These are phyloP conservation scores for Scytalopus superciliaris DNA, from an alignment of 2,113 vertebrate genomes.

Conservation along the genomic window DNA sequence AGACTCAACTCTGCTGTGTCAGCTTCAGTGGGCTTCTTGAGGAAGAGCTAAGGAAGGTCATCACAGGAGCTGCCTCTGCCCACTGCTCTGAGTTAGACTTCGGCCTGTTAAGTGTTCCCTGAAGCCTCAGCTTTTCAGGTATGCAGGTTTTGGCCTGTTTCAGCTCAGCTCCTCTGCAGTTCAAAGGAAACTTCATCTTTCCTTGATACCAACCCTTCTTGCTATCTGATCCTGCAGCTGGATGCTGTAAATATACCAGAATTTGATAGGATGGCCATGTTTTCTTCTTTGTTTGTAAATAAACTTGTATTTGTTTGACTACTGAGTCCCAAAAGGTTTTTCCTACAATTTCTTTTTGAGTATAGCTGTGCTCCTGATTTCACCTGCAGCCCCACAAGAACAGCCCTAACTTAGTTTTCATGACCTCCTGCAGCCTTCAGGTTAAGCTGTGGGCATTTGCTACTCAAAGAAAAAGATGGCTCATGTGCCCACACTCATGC, in stretches of 20 bases:
- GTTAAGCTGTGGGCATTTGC: not conserved
- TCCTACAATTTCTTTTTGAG: not conserved
- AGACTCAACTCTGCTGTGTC: not conserved
- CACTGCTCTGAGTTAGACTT: not conserved
- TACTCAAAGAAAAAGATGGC: not conserved
- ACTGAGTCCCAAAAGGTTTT: not conserved
- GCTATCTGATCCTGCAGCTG: not conserved
- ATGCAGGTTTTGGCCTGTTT: not conserved
- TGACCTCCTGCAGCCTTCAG: not conserved
- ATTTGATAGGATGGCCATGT: not conserved
- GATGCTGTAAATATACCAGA: constrained; percentile 47
- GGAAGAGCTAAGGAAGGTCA: not conserved
- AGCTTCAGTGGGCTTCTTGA: not conserved
- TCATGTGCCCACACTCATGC: too few relatives aligned
- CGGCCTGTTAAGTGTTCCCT: not conserved
- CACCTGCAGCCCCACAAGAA: not conserved
- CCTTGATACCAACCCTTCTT: not conserved
- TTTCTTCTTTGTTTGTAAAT: constrained; percentile 57
- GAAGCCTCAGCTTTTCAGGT: not conserved
- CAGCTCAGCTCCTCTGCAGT: not conserved
- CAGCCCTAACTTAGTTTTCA: not conserved
- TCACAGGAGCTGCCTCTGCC: not conserved
- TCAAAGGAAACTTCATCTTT: not conserved
- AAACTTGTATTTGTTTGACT: constrained; percentile 28
- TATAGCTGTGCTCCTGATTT: not conserved